Base-by-base conservation (phyloP, 2,797 vertebrate species). In the Rachycentron canadum region DNA sequence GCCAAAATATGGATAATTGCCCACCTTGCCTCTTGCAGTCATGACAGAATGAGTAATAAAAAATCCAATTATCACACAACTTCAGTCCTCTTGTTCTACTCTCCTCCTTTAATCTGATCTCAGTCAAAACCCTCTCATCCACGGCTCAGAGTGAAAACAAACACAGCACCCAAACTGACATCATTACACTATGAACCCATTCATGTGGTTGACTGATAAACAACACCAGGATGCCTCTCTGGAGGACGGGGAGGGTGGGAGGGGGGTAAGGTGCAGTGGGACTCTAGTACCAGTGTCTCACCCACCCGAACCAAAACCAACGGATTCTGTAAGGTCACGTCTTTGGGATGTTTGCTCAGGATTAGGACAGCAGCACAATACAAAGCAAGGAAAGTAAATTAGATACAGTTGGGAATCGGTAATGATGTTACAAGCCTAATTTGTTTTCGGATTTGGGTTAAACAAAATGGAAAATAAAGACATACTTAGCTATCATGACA, bases 141-240 rank as follows among this genome's bases (percentile, higher is more conserved):
- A 1, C 23, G 45, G n/a, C n/a, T 63, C 56, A 60, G 50, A 38
- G 34, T 49, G 40, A 73, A 68, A 82, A 76, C 78, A 86, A 79
- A 87, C 58, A 34, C 58, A 52, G 50, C 25, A 26, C 4, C 43
- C 63, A 6, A 19, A 65, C 50, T 60, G 81, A 74, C 75, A 78
- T 52, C 76, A 64, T 60, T 40, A 25, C 64, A n/a, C 66, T 12
- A 0, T 57, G 63, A 76, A 59, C 56, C 34, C 63, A 23, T 78
- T 68, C 49, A 38, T 9, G 64, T 1, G 47, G 52, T 69, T 86
- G 89, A 89, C 30, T 76, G 89, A 79, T 83, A 81, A 71, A 78
- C 88, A 82, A 82, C 84, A 63, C 19, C 36, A 1, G 58, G 52
- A 55, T 26, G 69, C 55, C 78, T 59, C 16, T 84, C 82, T 76